Evolutionary conservation across 2,797 vertebrate species (phyloP).

Genomic region (Trachurus trachurus): DNA sequence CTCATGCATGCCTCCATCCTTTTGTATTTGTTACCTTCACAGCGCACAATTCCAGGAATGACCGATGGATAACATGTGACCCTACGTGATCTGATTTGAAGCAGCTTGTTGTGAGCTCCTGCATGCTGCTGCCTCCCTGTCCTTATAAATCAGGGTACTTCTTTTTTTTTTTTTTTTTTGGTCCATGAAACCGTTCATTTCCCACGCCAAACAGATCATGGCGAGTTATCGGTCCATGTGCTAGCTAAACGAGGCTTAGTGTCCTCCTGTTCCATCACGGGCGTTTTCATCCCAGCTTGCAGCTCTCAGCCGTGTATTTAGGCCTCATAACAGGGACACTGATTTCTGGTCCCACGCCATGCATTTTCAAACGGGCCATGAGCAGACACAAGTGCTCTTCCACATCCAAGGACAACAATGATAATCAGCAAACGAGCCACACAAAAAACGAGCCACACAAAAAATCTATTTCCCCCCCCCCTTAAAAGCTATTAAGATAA

Average conservation of each 20-base stretch:
- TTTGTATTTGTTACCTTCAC: slow-evolving; percentile 45
- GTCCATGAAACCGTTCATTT: slow-evolving; percentile 46
- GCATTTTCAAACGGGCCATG: slow-evolving; percentile 56
- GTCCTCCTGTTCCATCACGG: slow-evolving; percentile 69
- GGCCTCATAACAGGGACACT: slow-evolving; percentile 68
- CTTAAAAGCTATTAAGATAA: slow-evolving; percentile 69
- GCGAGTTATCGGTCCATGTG: slow-evolving; percentile 58
- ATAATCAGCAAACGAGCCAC: slow-evolving; percentile 54
- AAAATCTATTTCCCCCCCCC: too few relatives aligned
- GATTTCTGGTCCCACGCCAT: slow-evolving; percentile 70
- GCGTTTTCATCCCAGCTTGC: slow-evolving; percentile 68
- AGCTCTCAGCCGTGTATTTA: slow-evolving; percentile 73
- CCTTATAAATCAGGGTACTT: slow-evolving; percentile 25
- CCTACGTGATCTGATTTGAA: slow-evolving; percentile 39
- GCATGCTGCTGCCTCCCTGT: background rate
- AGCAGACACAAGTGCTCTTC: slow-evolving; percentile 51
- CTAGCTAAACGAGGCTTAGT: slow-evolving; percentile 74
- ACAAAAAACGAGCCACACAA: slow-evolving; percentile 48
- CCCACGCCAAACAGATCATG: slow-evolving; percentile 58
- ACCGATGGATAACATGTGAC: slow-evolving; percentile 14
- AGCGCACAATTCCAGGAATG: slow-evolving; percentile 44
- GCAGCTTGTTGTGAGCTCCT: slow-evolving; percentile 33
- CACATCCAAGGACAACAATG: slow-evolving; percentile 43
- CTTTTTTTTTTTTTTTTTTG: slow-evolving; percentile 9
- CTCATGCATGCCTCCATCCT: slow-evolving; percentile 10